Base-by-base conservation (phyloP, 2,888 invertebrate genomes). In the Petrophora chlorosata region DNA sequence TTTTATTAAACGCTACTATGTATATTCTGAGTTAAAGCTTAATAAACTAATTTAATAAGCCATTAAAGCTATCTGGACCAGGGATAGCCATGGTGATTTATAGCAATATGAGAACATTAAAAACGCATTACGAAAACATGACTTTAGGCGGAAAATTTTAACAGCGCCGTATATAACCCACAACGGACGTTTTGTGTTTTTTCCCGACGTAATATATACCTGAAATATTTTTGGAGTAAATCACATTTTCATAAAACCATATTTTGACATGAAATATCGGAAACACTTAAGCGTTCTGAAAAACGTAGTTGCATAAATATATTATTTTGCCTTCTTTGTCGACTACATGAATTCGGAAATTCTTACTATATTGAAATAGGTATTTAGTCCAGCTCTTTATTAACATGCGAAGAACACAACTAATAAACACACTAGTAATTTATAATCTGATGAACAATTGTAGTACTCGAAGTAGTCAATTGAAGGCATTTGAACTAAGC, bases 101-200 rank as follows among this genome's bases (percentile, higher is more conserved):
- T 90, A 82, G 85, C 80, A 87, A 89, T 85, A 87, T 85, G 86
- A 86, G 87, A 89, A 87, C 89, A 90, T 90, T 89, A 90, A 90
- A 89, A 90, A 88, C 89, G 85, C 89, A 89, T 89, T 89, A 89
- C 82, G 82, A 85, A 88, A 89, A 89, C 89, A 89, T 86, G 89
- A 88, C 82, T 89, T 82, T 81, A 76, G 85, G 78, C 79, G 83
- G 78, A 79, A 82, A 85, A 82, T 82, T 87, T 87, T 80, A 84
- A 84, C 85, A 78, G 76, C 72, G 70, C 71, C 79, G 74, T 79
- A 81, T 82, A 80, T 77, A 77, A 75, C 75, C 72, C 62, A 69
- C 63, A 73, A 61, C 76, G 79, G 80, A 79, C 79, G 76, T 78
- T 79, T 76, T 77, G 76, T 76, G 66, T 74, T 76, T 74, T 67